Percentiles rank a stretch among this genome's conserved stretches.
Conservation (phyloP, 1,140 invertebrate genomes). For the Bombus sylvicola region DNA sequence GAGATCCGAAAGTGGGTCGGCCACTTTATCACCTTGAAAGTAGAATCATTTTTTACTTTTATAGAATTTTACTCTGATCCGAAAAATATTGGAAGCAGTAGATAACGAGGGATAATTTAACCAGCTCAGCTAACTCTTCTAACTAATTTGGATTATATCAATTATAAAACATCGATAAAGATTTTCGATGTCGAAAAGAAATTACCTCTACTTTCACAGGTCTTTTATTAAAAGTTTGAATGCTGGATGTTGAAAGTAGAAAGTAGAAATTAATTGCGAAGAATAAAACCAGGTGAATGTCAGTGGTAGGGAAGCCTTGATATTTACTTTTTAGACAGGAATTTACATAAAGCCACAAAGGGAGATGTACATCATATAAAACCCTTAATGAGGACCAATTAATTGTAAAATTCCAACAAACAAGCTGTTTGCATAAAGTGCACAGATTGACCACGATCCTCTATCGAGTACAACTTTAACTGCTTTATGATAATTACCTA, state of each 20-base stretch:
- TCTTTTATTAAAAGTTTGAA: too few species aligned
- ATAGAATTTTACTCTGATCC: neutral
- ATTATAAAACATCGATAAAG: too few species aligned
- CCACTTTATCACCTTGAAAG: neutral
- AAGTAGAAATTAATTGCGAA: too few species aligned
- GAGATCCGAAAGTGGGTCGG: neutral
- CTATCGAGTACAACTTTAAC: neutral
- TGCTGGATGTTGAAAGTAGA: too few species aligned
- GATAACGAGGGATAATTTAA: neutral
- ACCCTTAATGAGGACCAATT: neutral
- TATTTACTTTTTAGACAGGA: neutral
- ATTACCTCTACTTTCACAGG: too few species aligned
- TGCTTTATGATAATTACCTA: constrained; percentile 83
- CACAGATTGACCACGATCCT: neutral
- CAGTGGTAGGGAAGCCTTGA: too few species aligned
- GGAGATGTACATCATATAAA: too few species aligned
- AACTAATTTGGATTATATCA: too few species aligned
- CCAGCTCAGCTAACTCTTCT: too few species aligned
- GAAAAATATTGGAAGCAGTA: neutral
- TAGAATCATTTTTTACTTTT: neutral
- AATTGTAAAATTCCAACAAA: neutral
- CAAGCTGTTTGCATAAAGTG: neutral
- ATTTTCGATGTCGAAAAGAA: too few species aligned
- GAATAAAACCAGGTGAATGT: too few species aligned
- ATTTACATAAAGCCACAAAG: neutral